Evolutionary conservation across 2,888 invertebrate species (phyloP).

Genomic region (Druceiella hillmani): DNA sequence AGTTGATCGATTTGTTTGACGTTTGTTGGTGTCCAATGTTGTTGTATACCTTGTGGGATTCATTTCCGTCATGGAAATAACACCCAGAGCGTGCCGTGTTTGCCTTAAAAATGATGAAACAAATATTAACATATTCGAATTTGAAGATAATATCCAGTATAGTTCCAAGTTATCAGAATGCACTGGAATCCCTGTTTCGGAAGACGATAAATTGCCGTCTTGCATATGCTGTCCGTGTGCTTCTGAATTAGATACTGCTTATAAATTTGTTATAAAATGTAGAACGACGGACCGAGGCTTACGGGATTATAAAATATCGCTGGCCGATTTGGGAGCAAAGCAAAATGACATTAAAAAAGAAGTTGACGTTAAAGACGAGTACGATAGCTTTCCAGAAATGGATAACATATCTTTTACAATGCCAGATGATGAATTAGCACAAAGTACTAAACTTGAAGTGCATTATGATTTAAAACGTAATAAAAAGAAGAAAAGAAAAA

Average conservation of each 20-base stretch:
- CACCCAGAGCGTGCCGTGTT: slow-evolving; percentile 30
- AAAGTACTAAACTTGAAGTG: too few relatives aligned
- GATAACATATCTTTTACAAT: too few relatives aligned
- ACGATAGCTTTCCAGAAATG: too few relatives aligned
- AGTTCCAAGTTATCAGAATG: slow-evolving; percentile 23
- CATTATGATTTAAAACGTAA: too few relatives aligned
- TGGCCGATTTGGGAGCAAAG: slow-evolving; percentile 7
- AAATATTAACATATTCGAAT: slow-evolving; percentile 18
- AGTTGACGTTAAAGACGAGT: too few relatives aligned
- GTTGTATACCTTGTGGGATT: too few relatives aligned
- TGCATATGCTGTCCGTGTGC: slow-evolving; percentile 32
- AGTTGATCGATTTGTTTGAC: slow-evolving; percentile 1
- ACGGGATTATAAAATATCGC: slow-evolving; percentile 23
- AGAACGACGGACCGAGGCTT: slow-evolving; percentile 34
- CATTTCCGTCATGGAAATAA: too few relatives aligned
- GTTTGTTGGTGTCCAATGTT: slow-evolving; percentile 3
- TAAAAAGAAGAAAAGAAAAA: too few relatives aligned
- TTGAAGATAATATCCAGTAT: background rate
- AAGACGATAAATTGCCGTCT: slow-evolving; percentile 34
- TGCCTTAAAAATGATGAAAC: slow-evolving; percentile 27
- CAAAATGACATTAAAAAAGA: slow-evolving; percentile 7
- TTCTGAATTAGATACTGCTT: slow-evolving; percentile 29
- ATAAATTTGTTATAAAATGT: slow-evolving; percentile 34
- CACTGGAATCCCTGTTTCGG: slow-evolving; percentile 28
- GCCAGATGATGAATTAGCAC: too few relatives aligned